A percentile compares a stretch with the other conserved stretches of the same genome.
These are phyloP conservation scores for Tenrec ecaudatus DNA, from an alignment of 2,113 vertebrate species.

Conservation along the genomic window DNA sequence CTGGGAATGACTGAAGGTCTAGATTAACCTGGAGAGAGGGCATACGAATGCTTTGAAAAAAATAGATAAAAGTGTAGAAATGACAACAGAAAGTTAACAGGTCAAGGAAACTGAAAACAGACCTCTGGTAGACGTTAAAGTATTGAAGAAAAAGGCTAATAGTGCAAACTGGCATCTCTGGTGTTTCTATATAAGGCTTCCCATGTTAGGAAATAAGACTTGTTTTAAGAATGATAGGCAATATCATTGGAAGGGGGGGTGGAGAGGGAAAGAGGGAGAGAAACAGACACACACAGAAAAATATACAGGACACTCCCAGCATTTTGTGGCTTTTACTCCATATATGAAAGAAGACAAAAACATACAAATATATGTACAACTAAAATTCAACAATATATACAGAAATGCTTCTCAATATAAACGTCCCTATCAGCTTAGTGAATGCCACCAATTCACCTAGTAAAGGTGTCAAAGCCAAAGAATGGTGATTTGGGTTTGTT, in stretches of 20 bases:
- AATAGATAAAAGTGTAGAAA: conserved; percentile 45
- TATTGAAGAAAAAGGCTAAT: conserved; percentile 58
- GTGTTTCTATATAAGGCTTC: conserved; percentile 51
- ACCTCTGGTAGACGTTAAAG: conserved; percentile 18
- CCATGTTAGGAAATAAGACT: conserved; percentile 72
- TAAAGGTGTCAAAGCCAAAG: conserved; percentile 71
- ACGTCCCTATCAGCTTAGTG: conserved; percentile 84
- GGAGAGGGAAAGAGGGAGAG: background rate
- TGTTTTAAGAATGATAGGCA: conserved; percentile 75
- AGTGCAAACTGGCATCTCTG: conserved; percentile 54
- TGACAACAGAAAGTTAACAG: conserved; percentile 46
- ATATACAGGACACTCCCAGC: conserved; percentile 88
- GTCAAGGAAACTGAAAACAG: conserved; percentile 55
- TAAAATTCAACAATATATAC: conserved; percentile 99
- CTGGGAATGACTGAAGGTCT: conserved; percentile 14
- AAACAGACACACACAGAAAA: conserved; percentile 69
- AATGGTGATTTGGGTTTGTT: conserved; percentile 72
- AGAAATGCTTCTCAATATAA: conserved; percentile 92
- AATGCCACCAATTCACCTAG: conserved; percentile 74
- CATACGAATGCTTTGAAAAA: background rate
- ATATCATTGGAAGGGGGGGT: conserved; percentile 39
- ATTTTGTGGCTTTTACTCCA: conserved; percentile 96
- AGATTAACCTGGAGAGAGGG: conserved; percentile 13
- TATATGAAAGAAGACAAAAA: conserved; percentile 98
- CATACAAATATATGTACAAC: conserved; percentile 99